phyloP scores from a whole-genome alignment of 1,140 invertebrate species.

The Apolygus lucorum region DNA sequence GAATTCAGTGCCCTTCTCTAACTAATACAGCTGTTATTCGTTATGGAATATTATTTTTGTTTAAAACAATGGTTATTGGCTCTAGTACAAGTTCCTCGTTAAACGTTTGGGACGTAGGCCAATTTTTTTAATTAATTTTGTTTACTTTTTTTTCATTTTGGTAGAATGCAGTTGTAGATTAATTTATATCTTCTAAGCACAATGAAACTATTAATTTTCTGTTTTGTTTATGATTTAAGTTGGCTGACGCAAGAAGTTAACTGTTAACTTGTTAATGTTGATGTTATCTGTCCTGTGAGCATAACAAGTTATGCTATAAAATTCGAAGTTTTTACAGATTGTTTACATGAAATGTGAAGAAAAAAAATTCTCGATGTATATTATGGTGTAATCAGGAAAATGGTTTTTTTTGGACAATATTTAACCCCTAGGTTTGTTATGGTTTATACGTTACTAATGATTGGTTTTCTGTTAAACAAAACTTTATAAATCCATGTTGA shows the following conservation, averaged over 20 bases:
- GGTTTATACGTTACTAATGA: conserved; percentile 12
- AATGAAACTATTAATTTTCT: conserved; percentile 18
- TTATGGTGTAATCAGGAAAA: conserved; percentile 24
- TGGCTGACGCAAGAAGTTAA: conserved; percentile 32
- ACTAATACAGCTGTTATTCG: conserved; percentile 27
- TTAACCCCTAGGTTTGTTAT: conserved; percentile 25
- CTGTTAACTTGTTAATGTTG: conserved; percentile 28
- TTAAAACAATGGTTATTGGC: conserved; percentile 35
- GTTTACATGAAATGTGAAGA: conserved; percentile 19
- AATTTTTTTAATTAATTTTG: conserved; percentile 31
- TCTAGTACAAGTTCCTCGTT: conserved; percentile 31
- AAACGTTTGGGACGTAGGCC: conserved; percentile 31
- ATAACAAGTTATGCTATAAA: not conserved
- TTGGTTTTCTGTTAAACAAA: conserved; percentile 20
- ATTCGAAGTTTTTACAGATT: too few relatives aligned
- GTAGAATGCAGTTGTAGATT: conserved; percentile 33
- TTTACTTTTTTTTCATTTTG: conserved; percentile 22
- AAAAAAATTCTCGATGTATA: conserved; percentile 18
- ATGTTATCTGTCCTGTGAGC: conserved; percentile 24
- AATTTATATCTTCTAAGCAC: conserved; percentile 31
- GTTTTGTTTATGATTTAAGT: conserved; percentile 26
- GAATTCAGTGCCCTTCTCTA: conserved; percentile 10
- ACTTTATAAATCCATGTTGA: conserved; percentile 8
- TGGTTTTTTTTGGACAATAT: conserved; percentile 7
- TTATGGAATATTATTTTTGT: conserved; percentile 32